These are phyloP conservation scores for Exocentrus adspersus DNA, from an alignment of 2,888 invertebrate species.

Conservation along the genomic window DNA sequence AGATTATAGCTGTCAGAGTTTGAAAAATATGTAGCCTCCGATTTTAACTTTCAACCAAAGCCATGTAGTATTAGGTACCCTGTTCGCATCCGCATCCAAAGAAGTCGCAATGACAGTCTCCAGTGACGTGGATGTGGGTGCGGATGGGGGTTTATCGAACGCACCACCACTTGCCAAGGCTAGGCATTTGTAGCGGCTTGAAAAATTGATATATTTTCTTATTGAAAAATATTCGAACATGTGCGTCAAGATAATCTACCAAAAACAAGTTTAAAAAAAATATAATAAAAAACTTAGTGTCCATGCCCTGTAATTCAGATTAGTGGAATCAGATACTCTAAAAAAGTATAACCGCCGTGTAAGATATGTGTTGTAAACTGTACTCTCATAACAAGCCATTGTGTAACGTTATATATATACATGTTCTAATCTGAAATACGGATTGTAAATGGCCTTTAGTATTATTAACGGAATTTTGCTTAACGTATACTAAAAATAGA, in stretches of 20 bases:
- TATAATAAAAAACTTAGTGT: conserved; percentile 42
- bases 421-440: conserved; percentile 54
- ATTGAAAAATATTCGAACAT: conserved; percentile 70
- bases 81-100: not conserved
- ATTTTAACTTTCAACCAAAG: not conserved
- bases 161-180: conserved; percentile 59
- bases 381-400: conserved; percentile 30
- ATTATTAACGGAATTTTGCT: conserved; percentile 57
- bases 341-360: conserved; percentile 13
- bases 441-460: conserved; percentile 55
- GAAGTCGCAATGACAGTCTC: too few relatives aligned
- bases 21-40: not conserved
- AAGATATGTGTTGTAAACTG: conserved; percentile 23
- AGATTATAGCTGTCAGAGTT: conserved; percentile 17
- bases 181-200: conserved; percentile 52
- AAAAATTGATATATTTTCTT: conserved; percentile 67
- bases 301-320: conserved; percentile 51
- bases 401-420: conserved; percentile 30
- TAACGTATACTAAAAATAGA: conserved; percentile 58
- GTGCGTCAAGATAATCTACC: conserved; percentile 69
- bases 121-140: not conserved
- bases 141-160: conserved; percentile 40
- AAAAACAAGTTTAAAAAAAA: conserved; percentile 48
- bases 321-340: conserved; percentile 41
- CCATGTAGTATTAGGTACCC: not conserved